Conservation (phyloP, 2,797 vertebrate species). For the Nyctibius grandis region DNA sequence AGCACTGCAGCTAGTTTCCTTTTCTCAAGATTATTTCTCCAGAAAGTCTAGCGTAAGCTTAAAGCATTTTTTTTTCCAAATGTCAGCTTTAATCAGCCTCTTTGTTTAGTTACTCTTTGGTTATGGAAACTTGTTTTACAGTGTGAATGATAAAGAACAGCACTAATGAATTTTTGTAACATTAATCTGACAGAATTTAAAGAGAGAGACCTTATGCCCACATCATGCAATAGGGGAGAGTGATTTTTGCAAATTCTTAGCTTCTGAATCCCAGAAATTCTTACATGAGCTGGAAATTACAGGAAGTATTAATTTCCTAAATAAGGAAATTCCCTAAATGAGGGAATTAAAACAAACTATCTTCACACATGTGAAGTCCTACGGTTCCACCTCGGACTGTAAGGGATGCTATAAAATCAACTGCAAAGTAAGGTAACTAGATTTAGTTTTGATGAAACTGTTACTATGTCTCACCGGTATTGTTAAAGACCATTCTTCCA, state of each 20-base stretch:
- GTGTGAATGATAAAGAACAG: neutral
- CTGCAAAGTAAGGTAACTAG: neutral
- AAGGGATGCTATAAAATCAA: neutral
- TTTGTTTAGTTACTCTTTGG: neutral
- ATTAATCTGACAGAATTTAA: neutral
- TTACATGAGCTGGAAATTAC: neutral
- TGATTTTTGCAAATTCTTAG: neutral
- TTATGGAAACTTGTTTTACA: neutral
- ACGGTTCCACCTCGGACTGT: accelerated
- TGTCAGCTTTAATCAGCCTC: neutral
- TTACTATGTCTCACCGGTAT: neutral
- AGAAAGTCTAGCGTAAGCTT: neutral
- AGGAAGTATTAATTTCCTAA: neutral
- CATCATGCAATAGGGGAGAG: neutral
- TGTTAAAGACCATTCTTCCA: neutral
- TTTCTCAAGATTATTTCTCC: neutral
- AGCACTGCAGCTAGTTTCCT: neutral
- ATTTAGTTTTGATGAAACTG: conserved; percentile 5
- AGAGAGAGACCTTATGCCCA: neutral
- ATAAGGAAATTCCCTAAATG: too few species aligned
- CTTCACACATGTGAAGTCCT: neutral
- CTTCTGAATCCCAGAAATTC: neutral
- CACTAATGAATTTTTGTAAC: neutral
- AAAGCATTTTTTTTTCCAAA: neutral
- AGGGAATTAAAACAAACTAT: too few species aligned